phyloP scores from a whole-genome alignment of 2,888 invertebrate genomes.

The Drymonia ruficornis region DNA sequence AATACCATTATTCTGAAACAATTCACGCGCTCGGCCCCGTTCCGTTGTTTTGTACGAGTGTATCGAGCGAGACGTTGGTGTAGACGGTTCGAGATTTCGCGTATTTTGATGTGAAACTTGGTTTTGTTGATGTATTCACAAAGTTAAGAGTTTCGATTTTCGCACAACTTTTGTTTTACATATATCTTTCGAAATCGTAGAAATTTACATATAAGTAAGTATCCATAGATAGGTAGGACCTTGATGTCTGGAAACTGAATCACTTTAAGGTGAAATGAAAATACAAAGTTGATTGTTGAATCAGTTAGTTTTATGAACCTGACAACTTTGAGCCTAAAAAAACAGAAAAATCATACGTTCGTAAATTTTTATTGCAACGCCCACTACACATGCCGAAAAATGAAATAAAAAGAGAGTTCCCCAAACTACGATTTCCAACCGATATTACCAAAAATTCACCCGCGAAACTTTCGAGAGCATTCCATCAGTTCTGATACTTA shows the following conservation, averaged over 20 bases:
- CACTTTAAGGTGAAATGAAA: no score
- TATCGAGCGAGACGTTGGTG: conserved; percentile 42
- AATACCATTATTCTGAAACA: conserved; percentile 83
- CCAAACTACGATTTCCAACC: conserved; percentile 33
- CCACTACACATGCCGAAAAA: conserved; percentile 3
- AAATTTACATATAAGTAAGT: not conserved
- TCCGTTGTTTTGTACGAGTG: conserved; percentile 55
- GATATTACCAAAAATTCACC: conserved; percentile 48
- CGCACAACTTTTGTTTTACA: conserved; percentile 1
- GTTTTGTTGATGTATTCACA: conserved; percentile 36
- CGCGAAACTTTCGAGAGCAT: conserved; percentile 47
- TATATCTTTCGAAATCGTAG: not conserved
- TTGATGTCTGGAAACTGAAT: no score
- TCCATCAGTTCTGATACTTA: conserved; percentile 42
- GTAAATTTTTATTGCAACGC: not conserved
- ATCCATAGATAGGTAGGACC: no score
- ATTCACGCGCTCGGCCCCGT: conserved; percentile 70
- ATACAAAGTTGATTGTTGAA: no score
- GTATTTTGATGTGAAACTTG: conserved; percentile 30
- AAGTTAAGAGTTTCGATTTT: conserved; percentile 26
- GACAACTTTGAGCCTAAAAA: not conserved
- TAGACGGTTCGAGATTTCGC: conserved; percentile 38
- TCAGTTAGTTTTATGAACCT: no score
- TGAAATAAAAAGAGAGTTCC: conserved; percentile 12
- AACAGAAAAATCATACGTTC: not conserved